phyloP scores from a whole-genome alignment of 92 coral and sea anemone species.

The Epizoanthus stellaris region DNA sequence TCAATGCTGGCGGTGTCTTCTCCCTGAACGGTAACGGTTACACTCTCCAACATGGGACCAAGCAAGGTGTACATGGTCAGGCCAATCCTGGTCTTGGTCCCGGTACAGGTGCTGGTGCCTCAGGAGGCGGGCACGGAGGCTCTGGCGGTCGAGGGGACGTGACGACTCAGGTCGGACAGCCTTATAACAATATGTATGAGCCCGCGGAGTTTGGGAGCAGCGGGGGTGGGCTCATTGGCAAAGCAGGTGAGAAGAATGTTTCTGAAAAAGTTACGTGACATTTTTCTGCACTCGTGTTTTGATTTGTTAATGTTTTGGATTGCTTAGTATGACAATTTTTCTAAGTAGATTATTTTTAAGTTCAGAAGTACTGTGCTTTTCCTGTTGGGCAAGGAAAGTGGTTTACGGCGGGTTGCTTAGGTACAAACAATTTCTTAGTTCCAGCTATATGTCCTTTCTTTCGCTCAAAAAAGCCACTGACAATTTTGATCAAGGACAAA shows the following conservation, averaged over 20 bases:
- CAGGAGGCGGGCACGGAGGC: constrained; percentile 84
- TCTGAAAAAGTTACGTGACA: too few species aligned
- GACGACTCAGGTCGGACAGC: constrained; percentile 56
- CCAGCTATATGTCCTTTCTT: too few species aligned
- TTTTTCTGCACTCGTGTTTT: too few species aligned
- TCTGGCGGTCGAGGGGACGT: constrained; percentile 72
- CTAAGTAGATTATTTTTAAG: too few species aligned
- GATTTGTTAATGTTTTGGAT: too few species aligned
- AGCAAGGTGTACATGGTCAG: constrained; percentile 55
- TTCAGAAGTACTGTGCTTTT: too few species aligned
- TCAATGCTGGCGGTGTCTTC: constrained; percentile 68
- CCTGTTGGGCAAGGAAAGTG: too few species aligned
- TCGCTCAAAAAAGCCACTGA: too few species aligned
- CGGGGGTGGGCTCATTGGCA: constrained; percentile 67
- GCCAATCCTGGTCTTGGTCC: constrained; percentile 69
- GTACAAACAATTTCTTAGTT: too few species aligned
- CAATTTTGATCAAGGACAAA: too few species aligned
- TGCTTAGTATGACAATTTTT: too few species aligned
- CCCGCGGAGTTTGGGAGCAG: constrained; percentile 80
- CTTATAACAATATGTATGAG: constrained; percentile 75
- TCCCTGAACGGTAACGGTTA: constrained; percentile 66
- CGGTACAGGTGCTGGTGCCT: constrained; percentile 63
- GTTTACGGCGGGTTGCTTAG: too few species aligned
- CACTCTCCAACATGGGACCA: constrained; percentile 54
- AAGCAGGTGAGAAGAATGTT: constrained; percentile 52